Conservation (phyloP, 2,797 vertebrate species). For the Ctenopoma kingsleyae region DNA sequence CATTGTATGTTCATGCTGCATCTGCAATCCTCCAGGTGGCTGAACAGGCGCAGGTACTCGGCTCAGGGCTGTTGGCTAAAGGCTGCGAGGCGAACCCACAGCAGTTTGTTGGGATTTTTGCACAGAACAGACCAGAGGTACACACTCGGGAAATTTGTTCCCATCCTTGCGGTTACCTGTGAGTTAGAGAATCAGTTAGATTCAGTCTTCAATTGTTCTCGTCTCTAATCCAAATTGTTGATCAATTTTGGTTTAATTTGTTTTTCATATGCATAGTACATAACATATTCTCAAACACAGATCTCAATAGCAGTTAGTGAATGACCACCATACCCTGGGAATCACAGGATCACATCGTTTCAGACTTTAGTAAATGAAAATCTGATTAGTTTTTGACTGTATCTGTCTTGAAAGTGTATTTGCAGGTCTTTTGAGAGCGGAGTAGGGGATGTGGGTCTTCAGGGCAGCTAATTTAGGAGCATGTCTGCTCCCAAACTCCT, state of each 20-base stretch:
- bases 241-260: neutral
- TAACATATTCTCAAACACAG: neutral
- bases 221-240: neutral
- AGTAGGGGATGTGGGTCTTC: constrained; percentile 34
- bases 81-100: constrained; percentile 82
- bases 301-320: neutral
- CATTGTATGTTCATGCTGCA: constrained; percentile 19
- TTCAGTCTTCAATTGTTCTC: neutral
- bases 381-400: constrained; percentile 5
- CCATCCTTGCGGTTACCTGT: neutral
- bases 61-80: constrained; percentile 84
- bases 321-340: neutral
- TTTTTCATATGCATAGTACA: neutral
- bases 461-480: constrained; percentile 41
- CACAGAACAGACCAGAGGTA: constrained; percentile 88
- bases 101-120: constrained; percentile 86
- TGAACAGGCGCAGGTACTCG: constrained; percentile 82
- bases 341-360: neutral
- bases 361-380: neutral
- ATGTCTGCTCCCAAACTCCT: constrained; percentile 20
- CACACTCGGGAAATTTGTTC: neutral
- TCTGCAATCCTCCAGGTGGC: constrained; percentile 75
- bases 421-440: constrained; percentile 31
- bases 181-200: neutral
- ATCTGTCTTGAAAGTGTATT: constrained; percentile 16